These are phyloP conservation scores for Ptiloglossa arizonensis DNA, from an alignment of 1,140 invertebrate species.

Conservation along the genomic window DNA sequence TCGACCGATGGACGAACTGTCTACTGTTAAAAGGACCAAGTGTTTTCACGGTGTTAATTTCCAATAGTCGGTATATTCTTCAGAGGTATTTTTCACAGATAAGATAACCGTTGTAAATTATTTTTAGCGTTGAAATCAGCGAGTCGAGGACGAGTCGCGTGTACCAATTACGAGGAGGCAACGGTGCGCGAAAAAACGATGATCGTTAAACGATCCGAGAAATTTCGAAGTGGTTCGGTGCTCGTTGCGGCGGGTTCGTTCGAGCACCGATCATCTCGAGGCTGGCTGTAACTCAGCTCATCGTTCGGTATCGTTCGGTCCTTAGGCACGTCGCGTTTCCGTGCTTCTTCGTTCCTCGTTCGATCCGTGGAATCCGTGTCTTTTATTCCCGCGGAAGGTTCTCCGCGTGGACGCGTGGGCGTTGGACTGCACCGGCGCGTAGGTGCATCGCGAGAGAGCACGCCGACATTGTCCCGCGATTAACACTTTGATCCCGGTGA, in stretches of 20 bases:
- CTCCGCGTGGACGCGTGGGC: slow-evolving; percentile 29
- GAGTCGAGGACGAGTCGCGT: too few relatives aligned
- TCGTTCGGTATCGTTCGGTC: background rate
- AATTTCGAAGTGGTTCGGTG: background rate
- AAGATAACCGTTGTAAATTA: too few relatives aligned
- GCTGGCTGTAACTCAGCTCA: background rate
- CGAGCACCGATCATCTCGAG: background rate
- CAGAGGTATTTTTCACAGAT: too few relatives aligned
- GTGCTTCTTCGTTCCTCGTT: slow-evolving; percentile 19
- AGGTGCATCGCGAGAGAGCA: slow-evolving; percentile 48
- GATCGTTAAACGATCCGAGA: background rate
- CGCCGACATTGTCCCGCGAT: slow-evolving; percentile 56
- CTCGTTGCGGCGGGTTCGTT: background rate
- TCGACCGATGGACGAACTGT: too few relatives aligned
- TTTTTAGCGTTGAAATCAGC: too few relatives aligned
- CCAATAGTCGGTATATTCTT: too few relatives aligned
- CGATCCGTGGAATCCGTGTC: slow-evolving; percentile 1
- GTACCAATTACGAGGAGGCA: too few relatives aligned
- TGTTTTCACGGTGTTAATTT: too few relatives aligned
- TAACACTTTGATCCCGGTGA: slow-evolving; percentile 62
- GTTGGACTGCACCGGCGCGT: slow-evolving; percentile 25
- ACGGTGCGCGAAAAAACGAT: too few relatives aligned
- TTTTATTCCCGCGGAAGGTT: background rate
- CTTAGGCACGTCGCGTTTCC: slow-evolving; percentile 9
- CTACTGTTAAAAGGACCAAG: too few relatives aligned